These are phyloP conservation scores for Rhabdophis nuchalis DNA, from an alignment of 2,797 vertebrate genomes.

Conservation along the genomic window DNA sequence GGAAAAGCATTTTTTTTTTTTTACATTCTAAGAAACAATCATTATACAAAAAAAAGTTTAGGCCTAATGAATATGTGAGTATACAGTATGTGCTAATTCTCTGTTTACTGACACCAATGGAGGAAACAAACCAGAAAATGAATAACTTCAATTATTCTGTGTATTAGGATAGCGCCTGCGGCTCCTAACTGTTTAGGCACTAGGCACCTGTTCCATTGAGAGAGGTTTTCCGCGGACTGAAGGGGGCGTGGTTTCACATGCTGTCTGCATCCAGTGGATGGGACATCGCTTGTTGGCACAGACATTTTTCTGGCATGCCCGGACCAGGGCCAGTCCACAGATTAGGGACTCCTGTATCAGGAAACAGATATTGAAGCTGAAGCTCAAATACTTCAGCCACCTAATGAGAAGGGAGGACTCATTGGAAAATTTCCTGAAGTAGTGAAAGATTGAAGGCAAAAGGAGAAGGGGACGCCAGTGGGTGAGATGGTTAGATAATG, in stretches of 20 bases:
- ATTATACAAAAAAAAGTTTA: not conserved
- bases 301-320: not conserved
- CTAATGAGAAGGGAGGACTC: not conserved
- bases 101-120: not conserved
- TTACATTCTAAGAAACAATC: not conserved
- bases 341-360: not conserved
- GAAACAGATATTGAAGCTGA: not conserved
- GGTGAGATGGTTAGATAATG: not conserved
- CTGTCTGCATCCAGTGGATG: not conserved
- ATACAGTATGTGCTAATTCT: not conserved
- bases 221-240: not conserved
- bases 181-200: not conserved
- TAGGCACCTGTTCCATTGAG: not conserved
- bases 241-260: not conserved
- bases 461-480: not conserved
- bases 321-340: fast-evolving
- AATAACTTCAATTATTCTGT: not conserved
- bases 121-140: not conserved
- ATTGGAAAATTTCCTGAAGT: not conserved
- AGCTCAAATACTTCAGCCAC: not conserved
- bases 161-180: not conserved
- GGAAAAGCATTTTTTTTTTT: not conserved
- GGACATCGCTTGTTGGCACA: not conserved
- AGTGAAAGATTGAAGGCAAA: not conserved
- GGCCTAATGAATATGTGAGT: not conserved